Base-by-base conservation (phyloP, 1,140 invertebrate species). In the Drosophila sechellia region DNA sequence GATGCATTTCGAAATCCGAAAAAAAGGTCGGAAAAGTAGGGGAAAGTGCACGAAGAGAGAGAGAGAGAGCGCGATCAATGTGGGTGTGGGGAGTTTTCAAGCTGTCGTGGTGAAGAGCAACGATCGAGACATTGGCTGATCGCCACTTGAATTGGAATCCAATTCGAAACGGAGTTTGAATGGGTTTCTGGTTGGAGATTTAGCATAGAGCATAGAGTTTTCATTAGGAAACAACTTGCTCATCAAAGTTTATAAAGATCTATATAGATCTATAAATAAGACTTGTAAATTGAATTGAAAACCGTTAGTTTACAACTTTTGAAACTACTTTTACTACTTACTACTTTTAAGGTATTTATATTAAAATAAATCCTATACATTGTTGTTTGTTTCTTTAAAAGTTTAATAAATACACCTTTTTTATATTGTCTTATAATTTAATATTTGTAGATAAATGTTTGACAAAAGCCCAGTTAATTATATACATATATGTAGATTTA, bases 1-100 rank as follows among this genome's bases (percentile, higher is more conserved):
- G 50, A 52, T 75, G 70, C 46, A 53, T 58, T 75, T 86, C 75
- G 79, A 89, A 83, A 13, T 83, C 87, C 84, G 83, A 89, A 87
- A 76, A 76, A 66, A 11, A 61, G 65, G 15, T 45, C 58, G 34
- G 31, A 50, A 54, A 57, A 64, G 57, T 45, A 71, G 72, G 73
- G 61, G 63, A 69, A 48, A 68, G 49, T 35, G 5, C 11, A 13
- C 37, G 39, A 65, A 52, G 53, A 52, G 48, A 22, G 20, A 22
- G 11, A 42, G 27, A 43, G 34, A 34, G 34, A 2, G 20, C 20
- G 31, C 31, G 31, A 31, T 31, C 31, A 3, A 4, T 39, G 11
- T 34, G 6, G 10, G 15, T 11, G 54, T 72, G 81, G 80, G 84
- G 80, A 80, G 50, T 83, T 64, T 52, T 11, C 15, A 46, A 65